Conservation (phyloP, 2,797 vertebrate genomes). For the Tinamus major region DNA sequence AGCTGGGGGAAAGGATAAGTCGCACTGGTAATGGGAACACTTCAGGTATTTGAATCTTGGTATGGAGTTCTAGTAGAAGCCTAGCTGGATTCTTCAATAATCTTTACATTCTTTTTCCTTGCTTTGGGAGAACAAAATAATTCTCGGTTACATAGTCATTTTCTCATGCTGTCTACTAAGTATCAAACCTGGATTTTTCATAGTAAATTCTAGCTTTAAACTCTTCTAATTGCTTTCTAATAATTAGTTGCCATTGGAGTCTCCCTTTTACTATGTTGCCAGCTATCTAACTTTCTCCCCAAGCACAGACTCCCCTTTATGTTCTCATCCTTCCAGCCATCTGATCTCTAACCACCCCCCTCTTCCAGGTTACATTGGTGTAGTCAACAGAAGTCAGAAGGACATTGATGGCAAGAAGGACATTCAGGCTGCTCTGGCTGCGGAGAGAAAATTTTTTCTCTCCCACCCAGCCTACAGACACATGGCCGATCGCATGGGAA, state of each 20-base stretch:
- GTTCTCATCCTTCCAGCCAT: not conserved
- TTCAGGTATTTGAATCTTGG: not conserved
- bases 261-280: not conserved
- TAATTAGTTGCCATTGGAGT: not conserved
- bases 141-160: not conserved
- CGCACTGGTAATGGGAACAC: not conserved
- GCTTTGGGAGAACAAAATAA: not conserved
- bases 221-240: not conserved
- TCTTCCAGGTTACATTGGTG: constrained; percentile 92
- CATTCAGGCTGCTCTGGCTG: constrained; percentile 91
- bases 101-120: not conserved
- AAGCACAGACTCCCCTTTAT: not conserved
- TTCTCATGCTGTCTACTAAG: not conserved
- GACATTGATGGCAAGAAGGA: constrained; percentile 98
- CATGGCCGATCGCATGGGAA: constrained; percentile 98
- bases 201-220: not conserved
- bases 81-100: not conserved
- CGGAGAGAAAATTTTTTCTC: constrained; percentile 97
- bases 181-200: not conserved
- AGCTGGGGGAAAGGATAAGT: not conserved
- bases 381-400: constrained; percentile 98
- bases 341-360: not conserved
- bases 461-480: constrained; percentile 94
- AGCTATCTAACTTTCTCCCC: not conserved
- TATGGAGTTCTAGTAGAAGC: not conserved